Evolutionary conservation across 1,140 invertebrate species (phyloP), one percentile per base, ranked within the genome.

Genomic region (Theocolax elegans): DNA sequence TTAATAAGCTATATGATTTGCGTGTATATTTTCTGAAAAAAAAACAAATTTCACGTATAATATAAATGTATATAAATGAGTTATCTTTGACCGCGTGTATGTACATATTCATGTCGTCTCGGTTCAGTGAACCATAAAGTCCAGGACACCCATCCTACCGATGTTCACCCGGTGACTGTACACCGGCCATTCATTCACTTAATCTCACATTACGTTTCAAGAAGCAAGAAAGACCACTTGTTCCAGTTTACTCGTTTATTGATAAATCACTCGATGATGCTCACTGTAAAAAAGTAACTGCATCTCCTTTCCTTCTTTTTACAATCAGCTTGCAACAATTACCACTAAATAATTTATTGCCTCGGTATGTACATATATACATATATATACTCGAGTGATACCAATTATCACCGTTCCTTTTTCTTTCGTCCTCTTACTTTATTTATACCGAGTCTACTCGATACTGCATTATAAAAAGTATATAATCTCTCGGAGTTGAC

Each of bases 141-240:
- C 3, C 0, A n/a, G 38, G 44, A 13, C 46, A 15, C 15, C 27
- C 13, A 48, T 13, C n/a, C 38, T n/a, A 38, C n/a, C 40, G 6
- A 0, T n/a, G n/a, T n/a, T 38, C 15, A 42, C 46, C 27, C 6
- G 31, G 25, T n/a, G 46, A 46, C 23, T 40, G 17, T 31, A 56
- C 3, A n/a, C n/a, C n/a, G n/a, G n/a, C 25, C 13, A 42, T 49
- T 54, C 49, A 19, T 54, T 54, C 49, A 21, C 1, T 65, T 65
- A 29, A 38, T 64, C 23, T 40, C 21, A 0, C 38, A 54, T 54
- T 65, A 42, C 27, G 21, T 54, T 65, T 35, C 49, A 42, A 53
- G 62, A 65, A 65, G 17, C 4, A n/a, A 29, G 3, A 27, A 65
- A 12, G 25, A 54, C 12, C 51, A 44, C 38, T 54, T 65, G 49